phyloP scores from a whole-genome alignment of 2,888 invertebrate species.

The Melanophora roralis region DNA sequence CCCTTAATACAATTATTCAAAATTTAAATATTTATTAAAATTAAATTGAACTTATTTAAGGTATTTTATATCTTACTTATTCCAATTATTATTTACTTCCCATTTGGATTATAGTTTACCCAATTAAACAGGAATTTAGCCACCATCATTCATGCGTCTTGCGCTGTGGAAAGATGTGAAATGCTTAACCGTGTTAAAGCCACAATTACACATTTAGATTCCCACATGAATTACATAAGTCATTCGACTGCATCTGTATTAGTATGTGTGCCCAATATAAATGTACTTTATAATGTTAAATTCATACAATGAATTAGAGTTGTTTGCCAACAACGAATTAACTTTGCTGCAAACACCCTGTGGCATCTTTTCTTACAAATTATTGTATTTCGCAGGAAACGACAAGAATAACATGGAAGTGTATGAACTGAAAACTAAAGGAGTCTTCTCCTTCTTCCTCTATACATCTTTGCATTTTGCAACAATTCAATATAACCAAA shows the following conservation, averaged over 20 bases:
- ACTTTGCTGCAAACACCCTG: not conserved
- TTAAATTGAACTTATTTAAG: too few species aligned
- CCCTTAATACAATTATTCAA: too few species aligned
- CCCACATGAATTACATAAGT: constrained; percentile 1
- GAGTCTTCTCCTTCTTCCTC: constrained; percentile 11
- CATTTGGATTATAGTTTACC: not conserved
- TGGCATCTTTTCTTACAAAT: constrained; percentile 32
- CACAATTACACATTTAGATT: constrained; percentile 30
- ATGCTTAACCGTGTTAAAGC: constrained; percentile 28
- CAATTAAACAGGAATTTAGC: constrained; percentile 1
- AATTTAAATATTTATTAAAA: too few species aligned
- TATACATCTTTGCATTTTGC: constrained; percentile 32
- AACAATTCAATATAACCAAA: constrained; percentile 58
- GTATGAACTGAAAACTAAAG: constrained; percentile 35
- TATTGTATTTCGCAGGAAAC: constrained; percentile 26
- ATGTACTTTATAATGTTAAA: not conserved
- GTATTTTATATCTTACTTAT: not conserved
- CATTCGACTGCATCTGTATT: not conserved
- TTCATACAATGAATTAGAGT: not conserved
- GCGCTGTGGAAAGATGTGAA: constrained; percentile 15
- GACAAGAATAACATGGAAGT: not conserved
- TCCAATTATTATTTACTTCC: not conserved
- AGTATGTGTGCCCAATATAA: not conserved
- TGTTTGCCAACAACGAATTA: not conserved
- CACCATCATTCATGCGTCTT: constrained; percentile 1